Evolutionary conservation across 1,140 invertebrate genomes (phyloP).

Genomic region (Rhyacophila brunnea): DNA sequence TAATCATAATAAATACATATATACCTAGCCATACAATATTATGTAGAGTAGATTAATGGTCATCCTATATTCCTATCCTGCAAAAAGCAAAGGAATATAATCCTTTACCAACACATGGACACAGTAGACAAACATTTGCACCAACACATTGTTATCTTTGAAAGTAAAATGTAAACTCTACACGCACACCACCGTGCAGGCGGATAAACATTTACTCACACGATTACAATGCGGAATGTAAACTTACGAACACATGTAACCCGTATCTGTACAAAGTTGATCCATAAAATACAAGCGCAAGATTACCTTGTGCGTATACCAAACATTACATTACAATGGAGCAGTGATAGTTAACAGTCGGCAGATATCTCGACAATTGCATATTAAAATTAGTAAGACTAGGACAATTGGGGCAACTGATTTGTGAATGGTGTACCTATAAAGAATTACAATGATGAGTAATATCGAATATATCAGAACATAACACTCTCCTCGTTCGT

Average conservation of each 20-base stretch:
- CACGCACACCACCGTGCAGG: conserved; percentile 6
- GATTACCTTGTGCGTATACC: conserved; percentile 7
- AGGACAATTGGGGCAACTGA: too few relatives aligned
- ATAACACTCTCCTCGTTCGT: too few relatives aligned
- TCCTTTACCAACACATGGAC: background rate
- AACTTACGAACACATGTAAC: conserved; percentile 20
- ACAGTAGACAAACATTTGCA: background rate
- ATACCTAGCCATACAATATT: too few relatives aligned
- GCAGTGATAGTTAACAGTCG: background rate
- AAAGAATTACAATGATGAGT: too few relatives aligned
- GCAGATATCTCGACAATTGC: background rate
- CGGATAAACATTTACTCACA: conserved; percentile 17
- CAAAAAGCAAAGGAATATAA: conserved; percentile 4
- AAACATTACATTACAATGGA: conserved; percentile 14
- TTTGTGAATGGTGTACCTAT: too few relatives aligned
- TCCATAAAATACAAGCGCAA: conserved; percentile 19
- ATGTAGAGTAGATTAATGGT: too few relatives aligned
- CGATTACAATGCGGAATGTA: conserved; percentile 14
- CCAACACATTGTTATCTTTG: background rate
- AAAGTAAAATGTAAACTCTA: conserved; percentile 4
- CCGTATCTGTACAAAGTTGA: conserved; percentile 12
- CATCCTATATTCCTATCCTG: too few relatives aligned
- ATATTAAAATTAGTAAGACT: too few relatives aligned
- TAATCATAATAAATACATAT: too few relatives aligned
- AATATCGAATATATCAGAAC: too few relatives aligned